Evolutionary conservation across 1,140 invertebrate genomes (phyloP), one percentile per base, ranked within the genome.

Genomic region (Drosophila parvula): DNA sequence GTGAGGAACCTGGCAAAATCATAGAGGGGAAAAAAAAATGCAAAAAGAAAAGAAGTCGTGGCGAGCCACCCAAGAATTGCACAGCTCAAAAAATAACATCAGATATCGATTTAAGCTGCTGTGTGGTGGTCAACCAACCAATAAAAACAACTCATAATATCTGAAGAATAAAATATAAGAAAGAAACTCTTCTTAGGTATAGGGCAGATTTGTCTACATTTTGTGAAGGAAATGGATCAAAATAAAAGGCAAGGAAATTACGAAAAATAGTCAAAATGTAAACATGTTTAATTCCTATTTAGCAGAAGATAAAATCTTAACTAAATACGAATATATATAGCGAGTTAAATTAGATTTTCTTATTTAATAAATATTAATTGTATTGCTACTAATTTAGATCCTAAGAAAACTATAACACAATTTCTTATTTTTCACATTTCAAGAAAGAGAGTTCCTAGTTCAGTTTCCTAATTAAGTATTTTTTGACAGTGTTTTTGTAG

Each of bases 41-140:
- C 32, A 11, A 18, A n/a, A 65, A 40, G 14, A 34, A 40, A 53
- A 58, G 45, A 40, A 45, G 14, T 5, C 22, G 18, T 22, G 32
- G 32, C 50, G 16, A 63, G 34, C 55, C 28, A 58, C 56, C 38
- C 5, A 34, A 63, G 38, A 63, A 63, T 63, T 59, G 60, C 61
- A 63, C 28, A 61, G 36, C 56, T 60, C 38, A 6, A 63, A 63
- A 61, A 56, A 22, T 53, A 53, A 53, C 51, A 53, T 53, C 51
- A 53, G 51, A 36, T 53, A 53, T 53, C 51, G 51, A 53, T 53
- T 53, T 53, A 53, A n/a, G 18, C 36, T 9, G 51, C 51, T 22
- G 32, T 38, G 51, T 38, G 51, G 32, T 53, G 51, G 32, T 53
- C 18, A 14, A 3, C 32, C 32, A 53, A 53, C 11, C 22, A 53